Conservation (phyloP, 2,797 vertebrate genomes). For the Diglossa cyanea region DNA sequence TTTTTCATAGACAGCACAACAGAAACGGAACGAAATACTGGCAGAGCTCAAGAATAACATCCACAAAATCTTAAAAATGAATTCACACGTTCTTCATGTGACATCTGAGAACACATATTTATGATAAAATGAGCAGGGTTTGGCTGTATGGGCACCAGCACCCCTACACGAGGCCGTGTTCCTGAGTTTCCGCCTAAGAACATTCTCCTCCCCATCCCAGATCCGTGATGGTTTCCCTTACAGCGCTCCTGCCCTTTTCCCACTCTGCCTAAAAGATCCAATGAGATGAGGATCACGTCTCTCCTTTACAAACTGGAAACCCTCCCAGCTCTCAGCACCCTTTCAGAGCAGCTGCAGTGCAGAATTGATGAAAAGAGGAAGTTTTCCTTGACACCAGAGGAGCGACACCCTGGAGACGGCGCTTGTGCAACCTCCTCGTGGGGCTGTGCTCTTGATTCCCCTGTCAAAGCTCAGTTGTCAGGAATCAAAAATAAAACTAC, state of each 20-base stretch:
- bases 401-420: conserved; percentile 74
- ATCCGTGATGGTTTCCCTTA: not conserved
- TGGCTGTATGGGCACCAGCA: not conserved
- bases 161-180: not conserved
- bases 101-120: not conserved
- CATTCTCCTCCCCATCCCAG: not conserved
- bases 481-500: not conserved
- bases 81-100: not conserved
- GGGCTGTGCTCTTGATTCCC: not conserved
- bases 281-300: not conserved
- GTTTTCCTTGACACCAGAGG: conserved; percentile 80
- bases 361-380: conserved; percentile 82
- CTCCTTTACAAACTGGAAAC: not conserved
- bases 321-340: not conserved
- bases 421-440: conserved; percentile 64
- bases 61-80: not conserved
- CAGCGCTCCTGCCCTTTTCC: not conserved
- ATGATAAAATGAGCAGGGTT: not conserved
- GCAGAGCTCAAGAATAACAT: not conserved
- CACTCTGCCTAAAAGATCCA: not conserved
- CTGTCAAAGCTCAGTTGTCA: not conserved
- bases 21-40: not conserved
- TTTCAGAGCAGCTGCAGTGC: not conserved
- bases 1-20: not conserved
- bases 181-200: not conserved